Base-by-base conservation (phyloP, 2,113 vertebrate species). In the Macquaria ambigua region DNA sequence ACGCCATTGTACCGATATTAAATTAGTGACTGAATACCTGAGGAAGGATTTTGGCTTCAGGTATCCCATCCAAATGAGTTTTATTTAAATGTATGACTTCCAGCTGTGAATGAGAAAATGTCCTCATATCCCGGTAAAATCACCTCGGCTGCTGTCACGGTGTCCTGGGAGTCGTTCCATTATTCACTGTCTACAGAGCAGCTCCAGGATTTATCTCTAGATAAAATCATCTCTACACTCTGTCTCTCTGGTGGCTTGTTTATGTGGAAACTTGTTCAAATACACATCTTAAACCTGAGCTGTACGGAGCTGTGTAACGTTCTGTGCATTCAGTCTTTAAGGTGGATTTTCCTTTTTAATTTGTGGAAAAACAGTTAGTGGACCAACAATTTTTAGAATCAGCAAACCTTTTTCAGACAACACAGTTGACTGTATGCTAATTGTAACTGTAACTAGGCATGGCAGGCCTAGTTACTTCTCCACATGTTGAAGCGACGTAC, bases 11-110 rank as follows among this genome's bases (percentile, higher is more conserved):
- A 16, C 59, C 63, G 82, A 85, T 88, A 87, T 88, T 90, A 88
- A 92, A 90, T 92, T 83, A 88, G 70, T 18, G 70, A 14, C 67
- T 84, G 86, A 84, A 87, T 78, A 87, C 52, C 84, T 82, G 58
- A 74, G 83, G 79, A 67, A 52, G 68, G 64, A 7, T 71, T 63
- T 46, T 62, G 28, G 75, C 76, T 85, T 48, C 72, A 63, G 84
- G 82, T 83, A 46, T 71, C 41, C 50, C 25, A 18, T 21, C 66
- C 80, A 56, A 77, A 89, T 86, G 64, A 86, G 53, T 83, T 83
- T 89, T 21, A 89, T 77, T 62, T 58, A 67, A 77, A 73, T 66
- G 77, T 63, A 52, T 61, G 87, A 83, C 83, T 77, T 83, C 83
- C 83, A 85, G 76, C 83, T 85, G 79, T 34, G 87, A 79, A 5